Percentiles rank a stretch among this genome's conserved stretches.
These are phyloP conservation scores for Parus major DNA, from an alignment of 2,113 vertebrate genomes.

Conservation along the genomic window DNA sequence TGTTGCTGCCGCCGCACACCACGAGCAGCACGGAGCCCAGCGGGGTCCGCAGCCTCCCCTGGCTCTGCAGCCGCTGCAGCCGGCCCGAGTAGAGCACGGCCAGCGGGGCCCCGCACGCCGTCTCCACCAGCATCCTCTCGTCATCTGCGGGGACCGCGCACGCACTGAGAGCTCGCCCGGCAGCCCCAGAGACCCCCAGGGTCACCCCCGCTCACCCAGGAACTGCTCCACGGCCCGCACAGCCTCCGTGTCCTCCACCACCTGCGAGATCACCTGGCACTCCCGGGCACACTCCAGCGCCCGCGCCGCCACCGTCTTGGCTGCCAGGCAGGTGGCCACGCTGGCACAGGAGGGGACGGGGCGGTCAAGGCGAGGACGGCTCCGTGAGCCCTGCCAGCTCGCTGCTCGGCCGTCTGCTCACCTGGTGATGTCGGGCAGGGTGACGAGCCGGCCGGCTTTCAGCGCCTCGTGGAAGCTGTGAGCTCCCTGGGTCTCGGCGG, in stretches of 20 bases:
- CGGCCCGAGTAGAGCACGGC: slow-evolving; percentile 83
- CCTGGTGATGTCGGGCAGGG: slow-evolving; percentile 89
- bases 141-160: slow-evolving; percentile 75
- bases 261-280: slow-evolving; percentile 78
- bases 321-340: slow-evolving; percentile 85
- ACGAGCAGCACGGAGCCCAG: slow-evolving; percentile 80
- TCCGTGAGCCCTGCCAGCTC: rapidly evolving
- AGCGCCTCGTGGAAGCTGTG: slow-evolving; percentile 84
- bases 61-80: slow-evolving; percentile 76
- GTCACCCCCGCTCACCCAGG: slow-evolving; percentile 76
- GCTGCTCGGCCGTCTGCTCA: background rate
- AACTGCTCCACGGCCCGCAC: slow-evolving; percentile 83
- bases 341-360: slow-evolving; percentile 46
- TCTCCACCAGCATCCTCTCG: slow-evolving; percentile 88
- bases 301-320: slow-evolving; percentile 79
- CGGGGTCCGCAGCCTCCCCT: slow-evolving; percentile 72
- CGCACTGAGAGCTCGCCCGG: rapidly evolving
- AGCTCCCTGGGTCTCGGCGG: slow-evolving; percentile 88
- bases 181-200: rapidly evolving
- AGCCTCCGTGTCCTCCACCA: slow-evolving; percentile 86
- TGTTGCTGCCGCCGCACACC: slow-evolving; percentile 88
- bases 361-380: background rate
- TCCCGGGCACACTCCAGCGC: slow-evolving; percentile 80
- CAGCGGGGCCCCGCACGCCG: slow-evolving; percentile 86
- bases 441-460: slow-evolving; percentile 78